A percentile compares a stretch with the other conserved stretches of the same genome.
These are phyloP conservation scores for Acanthisitta chloris DNA, from an alignment of 2,113 vertebrate species.

Conservation along the genomic window DNA sequence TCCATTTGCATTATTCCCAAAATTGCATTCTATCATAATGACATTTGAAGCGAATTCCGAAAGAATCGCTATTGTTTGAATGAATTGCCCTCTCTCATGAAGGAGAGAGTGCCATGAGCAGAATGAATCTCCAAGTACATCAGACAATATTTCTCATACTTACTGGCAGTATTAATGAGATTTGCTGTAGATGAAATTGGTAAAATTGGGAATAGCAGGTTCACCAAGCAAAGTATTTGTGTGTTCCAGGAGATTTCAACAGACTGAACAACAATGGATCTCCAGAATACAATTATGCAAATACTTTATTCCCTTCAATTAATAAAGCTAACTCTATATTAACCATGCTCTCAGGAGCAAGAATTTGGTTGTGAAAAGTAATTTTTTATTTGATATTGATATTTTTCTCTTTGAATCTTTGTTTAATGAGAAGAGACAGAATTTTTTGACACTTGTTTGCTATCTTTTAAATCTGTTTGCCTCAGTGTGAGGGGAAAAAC, in stretches of 20 bases:
- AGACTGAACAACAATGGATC: constrained; percentile 10
- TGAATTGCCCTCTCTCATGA: not conserved
- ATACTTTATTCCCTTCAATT: constrained; percentile 47
- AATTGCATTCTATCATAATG: constrained; percentile 12
- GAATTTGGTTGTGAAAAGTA: not conserved
- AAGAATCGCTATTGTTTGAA: constrained; percentile 18
- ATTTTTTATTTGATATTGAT: constrained; percentile 1
- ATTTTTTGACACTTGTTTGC: not conserved
- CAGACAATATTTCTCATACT: constrained; percentile 30
- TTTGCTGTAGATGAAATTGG: constrained; percentile 30
- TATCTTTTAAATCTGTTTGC: not conserved
- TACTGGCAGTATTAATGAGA: constrained; percentile 43
- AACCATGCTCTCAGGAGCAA: not conserved
- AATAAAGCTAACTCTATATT: constrained; percentile 21
- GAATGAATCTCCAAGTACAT: constrained; percentile 52
- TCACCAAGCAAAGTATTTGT: not conserved
- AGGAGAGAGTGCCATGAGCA: not conserved
- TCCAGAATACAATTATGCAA: constrained; percentile 55
- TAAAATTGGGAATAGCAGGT: constrained; percentile 29
- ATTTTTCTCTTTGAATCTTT: not conserved
- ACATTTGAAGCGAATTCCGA: constrained; percentile 18
- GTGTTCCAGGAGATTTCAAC: constrained; percentile 41
- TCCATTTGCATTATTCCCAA: constrained; percentile 9
- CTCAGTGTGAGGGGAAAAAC: not conserved
- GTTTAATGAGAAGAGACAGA: not conserved